Percentiles rank a stretch among this genome's conserved stretches.
Conservation (phyloP, 2,888 invertebrate species). For the Drosophila anomelani region DNA sequence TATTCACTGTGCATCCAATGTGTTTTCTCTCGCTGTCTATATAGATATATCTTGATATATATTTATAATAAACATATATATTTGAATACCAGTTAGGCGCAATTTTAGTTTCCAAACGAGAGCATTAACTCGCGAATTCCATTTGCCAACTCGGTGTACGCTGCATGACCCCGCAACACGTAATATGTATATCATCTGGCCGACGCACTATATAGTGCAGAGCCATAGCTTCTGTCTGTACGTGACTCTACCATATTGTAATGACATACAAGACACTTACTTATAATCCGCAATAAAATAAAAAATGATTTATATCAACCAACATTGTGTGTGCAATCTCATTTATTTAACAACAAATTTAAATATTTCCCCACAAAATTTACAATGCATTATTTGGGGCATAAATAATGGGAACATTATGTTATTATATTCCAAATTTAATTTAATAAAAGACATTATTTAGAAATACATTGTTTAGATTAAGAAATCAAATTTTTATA, state of each 20-base stretch:
- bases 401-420: too few species aligned
- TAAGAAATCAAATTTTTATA: not conserved
- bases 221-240: slow-evolving; percentile 3
- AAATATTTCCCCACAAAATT: not conserved
- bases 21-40: slow-evolving; percentile 13
- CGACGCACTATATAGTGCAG: slow-evolving; percentile 4
- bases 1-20: slow-evolving; percentile 2
- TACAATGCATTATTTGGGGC: too few species aligned
- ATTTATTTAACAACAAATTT: not conserved
- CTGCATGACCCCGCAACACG: not conserved
- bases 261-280: slow-evolving; percentile 17
- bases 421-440: too few species aligned
- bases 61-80: not conserved
- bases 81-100: slow-evolving; percentile 14
- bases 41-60: not conserved
- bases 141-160: slow-evolving; percentile 18
- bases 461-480: too few species aligned
- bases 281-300: slow-evolving; percentile 26
- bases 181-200: not conserved
- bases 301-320: slow-evolving; percentile 30
- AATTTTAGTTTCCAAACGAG: slow-evolving; percentile 10
- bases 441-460: not conserved
- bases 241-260: slow-evolving; percentile 19
- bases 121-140: slow-evolving; percentile 15
- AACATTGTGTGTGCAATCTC: not conserved